Percentiles rank a stretch among this genome's conserved stretches.
phyloP scores from a whole-genome alignment of 37 sponge, comb jelly and placozoan species.

The Crambe crambe region DNA sequence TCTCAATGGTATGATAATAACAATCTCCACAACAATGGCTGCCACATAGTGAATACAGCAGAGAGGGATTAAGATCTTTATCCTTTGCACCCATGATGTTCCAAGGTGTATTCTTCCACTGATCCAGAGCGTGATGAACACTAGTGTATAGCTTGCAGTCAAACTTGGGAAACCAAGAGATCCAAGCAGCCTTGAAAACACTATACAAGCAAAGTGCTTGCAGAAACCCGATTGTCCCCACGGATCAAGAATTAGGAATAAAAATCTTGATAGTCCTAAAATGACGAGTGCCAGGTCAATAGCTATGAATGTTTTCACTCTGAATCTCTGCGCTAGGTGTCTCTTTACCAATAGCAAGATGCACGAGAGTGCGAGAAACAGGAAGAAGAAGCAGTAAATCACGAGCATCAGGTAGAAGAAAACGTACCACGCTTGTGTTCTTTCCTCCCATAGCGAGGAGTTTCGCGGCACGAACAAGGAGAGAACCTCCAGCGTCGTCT shows the following conservation, averaged over 20 bases:
- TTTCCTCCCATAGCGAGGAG: constrained; percentile 11
- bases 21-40: constrained; percentile 52
- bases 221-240: constrained; percentile 32
- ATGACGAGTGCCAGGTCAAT: constrained; percentile 36
- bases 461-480: not conserved
- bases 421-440: constrained; percentile 6
- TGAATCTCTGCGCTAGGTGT: constrained; percentile 37
- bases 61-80: constrained; percentile 50
- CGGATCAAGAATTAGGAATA: constrained; percentile 39
- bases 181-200: constrained; percentile 21
- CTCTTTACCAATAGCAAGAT: constrained; percentile 31
- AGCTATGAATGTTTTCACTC: constrained; percentile 50
- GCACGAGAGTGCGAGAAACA: constrained; percentile 10
- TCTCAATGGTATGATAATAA: constrained; percentile 15
- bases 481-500: not conserved
- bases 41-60: constrained; percentile 52
- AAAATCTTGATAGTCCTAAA: constrained; percentile 48
- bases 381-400: constrained; percentile 29
- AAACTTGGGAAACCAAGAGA: constrained; percentile 66
- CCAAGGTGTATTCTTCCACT: constrained; percentile 55
- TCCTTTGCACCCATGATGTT: constrained; percentile 27
- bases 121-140: constrained; percentile 63
- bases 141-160: constrained; percentile 68
- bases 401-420: constrained; percentile 36
- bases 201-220: constrained; percentile 13